A percentile compares a stretch with the other conserved stretches of the same genome.
These are phyloP conservation scores for Cheilosia variabilis DNA, from an alignment of 2,888 invertebrate genomes.

Conservation along the genomic window DNA sequence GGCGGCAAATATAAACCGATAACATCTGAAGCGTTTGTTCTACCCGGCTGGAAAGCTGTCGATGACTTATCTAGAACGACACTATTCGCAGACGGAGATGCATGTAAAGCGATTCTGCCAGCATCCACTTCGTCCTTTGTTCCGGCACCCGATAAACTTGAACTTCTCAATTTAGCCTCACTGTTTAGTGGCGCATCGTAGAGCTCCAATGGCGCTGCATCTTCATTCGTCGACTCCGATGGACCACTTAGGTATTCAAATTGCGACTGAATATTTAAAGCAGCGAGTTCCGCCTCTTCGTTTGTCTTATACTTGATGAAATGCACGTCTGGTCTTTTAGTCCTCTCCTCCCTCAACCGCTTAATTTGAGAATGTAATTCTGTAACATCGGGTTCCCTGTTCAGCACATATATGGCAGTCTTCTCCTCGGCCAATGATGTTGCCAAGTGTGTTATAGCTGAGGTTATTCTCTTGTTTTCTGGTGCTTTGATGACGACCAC, in stretches of 20 bases:
- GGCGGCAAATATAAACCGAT: not conserved
- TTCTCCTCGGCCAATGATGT: slow-evolving; percentile 80
- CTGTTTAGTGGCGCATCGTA: too few species aligned
- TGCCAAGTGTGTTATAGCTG: slow-evolving; percentile 79
- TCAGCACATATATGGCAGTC: slow-evolving; percentile 78
- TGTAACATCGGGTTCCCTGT: slow-evolving; percentile 80
- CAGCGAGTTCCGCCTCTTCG: slow-evolving; percentile 82
- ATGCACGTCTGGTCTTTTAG: slow-evolving; percentile 83
- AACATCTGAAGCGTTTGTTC: not conserved
- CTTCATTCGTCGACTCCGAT: slow-evolving; percentile 80
- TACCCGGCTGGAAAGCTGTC: not conserved
- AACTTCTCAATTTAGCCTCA: too few species aligned
- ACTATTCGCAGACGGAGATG: not conserved
- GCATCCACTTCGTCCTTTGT: not conserved
- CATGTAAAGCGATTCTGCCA: not conserved
- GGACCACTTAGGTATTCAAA: slow-evolving; percentile 80
- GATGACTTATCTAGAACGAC: not conserved
- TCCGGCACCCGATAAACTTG: too few species aligned
- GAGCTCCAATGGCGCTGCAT: slow-evolving; percentile 77
- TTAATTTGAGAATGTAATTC: slow-evolving; percentile 87
- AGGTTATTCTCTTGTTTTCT: slow-evolving; percentile 80
- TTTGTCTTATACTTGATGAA: slow-evolving; percentile 83
- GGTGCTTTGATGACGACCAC: slow-evolving; percentile 82
- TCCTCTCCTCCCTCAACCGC: slow-evolving; percentile 80
- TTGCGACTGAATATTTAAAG: slow-evolving; percentile 82